Base-by-base conservation (phyloP, 2,888 invertebrate species). In the Lycocerus yunnanus region DNA sequence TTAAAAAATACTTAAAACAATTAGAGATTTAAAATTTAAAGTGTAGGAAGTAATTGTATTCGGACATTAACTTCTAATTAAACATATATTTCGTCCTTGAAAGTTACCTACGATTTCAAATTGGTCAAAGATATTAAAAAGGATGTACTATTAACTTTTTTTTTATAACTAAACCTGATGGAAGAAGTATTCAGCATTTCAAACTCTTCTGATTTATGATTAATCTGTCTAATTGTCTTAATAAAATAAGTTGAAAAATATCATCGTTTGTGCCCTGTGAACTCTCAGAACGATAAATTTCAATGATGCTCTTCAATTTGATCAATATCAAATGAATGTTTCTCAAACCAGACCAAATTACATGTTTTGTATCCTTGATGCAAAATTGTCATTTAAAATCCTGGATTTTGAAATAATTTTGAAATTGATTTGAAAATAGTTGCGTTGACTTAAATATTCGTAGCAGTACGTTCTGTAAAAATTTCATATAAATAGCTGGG, bases 21-120 rank as follows among this genome's bases (percentile, higher is more conserved):
- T 43, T 67, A 67, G 67, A 58, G 18, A 58, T 67, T 58, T 10
- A 14, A 15, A 6, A 15, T 43, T 43, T 43, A 43, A 43, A 43
- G 43, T 13, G 69, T 69, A 60, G 69, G 69, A 69, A 10, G 60
- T 21, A 69, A 69, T 69, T 69, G 69, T 69, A 60, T 69, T 24
- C 60, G 69, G 69, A 69, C 43, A 69, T 69, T 20, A 69, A 60
- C 59, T 69, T 59, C 20, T 15, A 61, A 60, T 69, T 15, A 69
- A 58, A 24, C 61, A 11, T n/a, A 68, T 15, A 61, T 63, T 63
- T 16, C 11, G 61, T 63, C 69, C 69, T 70, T 70, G 69, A 20
- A 15, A 21, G 1, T 63, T n/a, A 63, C 69, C 69, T 70, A 70
- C 69, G 63, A 43, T 70, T 70, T 70, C 15, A 24, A 27, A 43